Evolutionary conservation across 2,113 vertebrate genomes (phyloP).

Genomic region (Triplophysa rosa): DNA sequence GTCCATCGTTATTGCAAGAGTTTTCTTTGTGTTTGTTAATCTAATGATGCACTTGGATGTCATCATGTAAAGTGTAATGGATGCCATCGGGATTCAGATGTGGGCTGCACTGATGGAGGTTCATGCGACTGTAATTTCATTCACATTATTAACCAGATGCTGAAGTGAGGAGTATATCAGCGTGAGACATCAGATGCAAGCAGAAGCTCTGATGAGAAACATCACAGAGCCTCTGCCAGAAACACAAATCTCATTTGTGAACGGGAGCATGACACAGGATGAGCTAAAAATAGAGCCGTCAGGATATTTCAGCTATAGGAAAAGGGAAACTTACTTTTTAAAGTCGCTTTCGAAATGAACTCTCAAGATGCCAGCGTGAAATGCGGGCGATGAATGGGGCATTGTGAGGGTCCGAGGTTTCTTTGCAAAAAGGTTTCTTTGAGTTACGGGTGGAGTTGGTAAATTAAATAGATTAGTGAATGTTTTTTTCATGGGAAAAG

Average conservation of each 20-base stretch:
- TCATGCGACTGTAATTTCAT: not conserved
- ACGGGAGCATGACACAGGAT: conserved; percentile 49
- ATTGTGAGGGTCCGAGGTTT: conserved; percentile 7
- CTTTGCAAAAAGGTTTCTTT: not conserved
- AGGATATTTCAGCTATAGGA: conserved; percentile 46
- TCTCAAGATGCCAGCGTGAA: conserved; percentile 2
- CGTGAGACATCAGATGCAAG: conserved; percentile 27
- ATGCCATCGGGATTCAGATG: conserved; percentile 16
- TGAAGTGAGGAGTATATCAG: conserved; percentile 45
- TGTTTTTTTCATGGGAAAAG: too few relatives aligned
- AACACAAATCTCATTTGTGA: conserved; percentile 55
- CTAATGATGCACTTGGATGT: not conserved
- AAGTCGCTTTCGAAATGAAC: conserved; percentile 52
- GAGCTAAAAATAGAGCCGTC: conserved; percentile 57
- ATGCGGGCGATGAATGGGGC: not conserved
- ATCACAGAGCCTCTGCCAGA: conserved; percentile 37
- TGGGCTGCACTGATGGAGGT: not conserved
- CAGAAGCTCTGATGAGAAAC: conserved; percentile 44
- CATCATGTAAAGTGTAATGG: conserved; percentile 1
- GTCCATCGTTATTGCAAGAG: not conserved
- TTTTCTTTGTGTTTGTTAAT: not conserved
- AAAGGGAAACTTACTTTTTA: conserved; percentile 55
- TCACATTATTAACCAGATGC: conserved; percentile 21
- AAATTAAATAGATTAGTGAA: too few relatives aligned
- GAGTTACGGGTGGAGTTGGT: not conserved